Base-by-base conservation (phyloP, 2,113 vertebrate species). In the Colaptes auratus region DNA sequence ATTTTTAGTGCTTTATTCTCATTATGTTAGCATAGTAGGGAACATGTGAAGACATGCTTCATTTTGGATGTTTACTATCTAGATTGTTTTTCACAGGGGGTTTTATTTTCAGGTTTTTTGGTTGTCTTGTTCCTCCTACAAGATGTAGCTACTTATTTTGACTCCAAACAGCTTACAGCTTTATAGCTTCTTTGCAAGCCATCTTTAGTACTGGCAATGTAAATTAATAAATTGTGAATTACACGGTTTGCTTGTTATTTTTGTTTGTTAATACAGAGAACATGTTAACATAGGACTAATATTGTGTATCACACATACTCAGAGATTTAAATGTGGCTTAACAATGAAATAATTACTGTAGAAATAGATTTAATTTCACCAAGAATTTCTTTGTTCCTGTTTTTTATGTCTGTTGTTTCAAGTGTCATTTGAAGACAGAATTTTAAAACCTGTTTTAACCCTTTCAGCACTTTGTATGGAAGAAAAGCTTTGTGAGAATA, bases 101-200 rank as follows among this genome's bases (percentile, higher is more conserved):
- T 90, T 95, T 93, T 95, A 69, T 90, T 94, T 91, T 78, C 90
- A 93, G 61, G 70, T 91, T 95, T 92, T 69, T 50, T 77, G 30
- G 61, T 83, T 86, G 36, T 88, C 79, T 88, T 78, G 15, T 35
- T 91, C 31, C n/a, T 83, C 48, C 72, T 55, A 61, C 30, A 88
- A 88, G 76, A 82, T 77, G 61, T 72, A 79, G 69, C 72, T 85
- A 48, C 73, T 67, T 89, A 58, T 76, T 76, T 79, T 82, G 87
- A 77, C 59, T 87, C 42, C 11, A 53, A 87, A 42, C 48, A 80
- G n/a, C 25, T 86, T 56, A 66, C 0, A 2, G 86, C 58, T 86
- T 82, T 72, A 35, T 50, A 77, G 65, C 76, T 67, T 88, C 76
- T 61, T 42, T 16, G 30, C 78, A 52, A 83, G 59, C 50, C 79